Base-by-base conservation (phyloP, 2,797 vertebrate species). In the Phaenicophaeus curvirostris region DNA sequence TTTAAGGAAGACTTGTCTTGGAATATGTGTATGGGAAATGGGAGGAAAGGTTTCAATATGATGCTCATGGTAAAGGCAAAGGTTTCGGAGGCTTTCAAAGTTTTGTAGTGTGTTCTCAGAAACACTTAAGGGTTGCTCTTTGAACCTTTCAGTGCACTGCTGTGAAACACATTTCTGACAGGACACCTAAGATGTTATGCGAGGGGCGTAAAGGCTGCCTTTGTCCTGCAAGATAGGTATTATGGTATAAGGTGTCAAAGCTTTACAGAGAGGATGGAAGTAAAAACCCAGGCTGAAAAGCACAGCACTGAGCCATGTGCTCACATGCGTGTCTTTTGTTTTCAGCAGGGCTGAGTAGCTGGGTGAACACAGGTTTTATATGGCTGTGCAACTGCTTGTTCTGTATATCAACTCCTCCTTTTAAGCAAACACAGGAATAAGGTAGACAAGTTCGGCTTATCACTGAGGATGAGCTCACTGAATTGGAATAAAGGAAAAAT, bases 361-460 rank as follows among this genome's bases (percentile, higher is more conserved):
- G 65, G 3, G 11, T 88, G 50, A 68, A 50, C 0, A 0, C 6
- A 21, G 25, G 33, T 14, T 75, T 93, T 71, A 20, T n/a, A 21
- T 61, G 53, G 25, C 79, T 74, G 13, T 39, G 37, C 41, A 54
- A 18, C 54, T 76, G 61, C 66, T 83, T 3, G 39, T 39, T 39
- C 39, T 39, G 39, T 39, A 39, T 39, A 90, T 93, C 57, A 85
- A 2, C 57, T 87, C 44, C 44, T 87, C 53, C 81, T 92, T 58
- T 68, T 81, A 87, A 62, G 55, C 69, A 95, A 94, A 69, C 21
- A 42, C 14, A 48, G 25, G 31, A 54, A 33, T 88, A 75, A 46
- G 57, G 25, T 4, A 85, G 66, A 68, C 81, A 75, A 92, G n/a
- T 30, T 68, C 15, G 55, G 75, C 51, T 58, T 35, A 65, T 81